Evolutionary conservation across 2,888 invertebrate genomes (phyloP).

Genomic region (Plebejus argus): DNA sequence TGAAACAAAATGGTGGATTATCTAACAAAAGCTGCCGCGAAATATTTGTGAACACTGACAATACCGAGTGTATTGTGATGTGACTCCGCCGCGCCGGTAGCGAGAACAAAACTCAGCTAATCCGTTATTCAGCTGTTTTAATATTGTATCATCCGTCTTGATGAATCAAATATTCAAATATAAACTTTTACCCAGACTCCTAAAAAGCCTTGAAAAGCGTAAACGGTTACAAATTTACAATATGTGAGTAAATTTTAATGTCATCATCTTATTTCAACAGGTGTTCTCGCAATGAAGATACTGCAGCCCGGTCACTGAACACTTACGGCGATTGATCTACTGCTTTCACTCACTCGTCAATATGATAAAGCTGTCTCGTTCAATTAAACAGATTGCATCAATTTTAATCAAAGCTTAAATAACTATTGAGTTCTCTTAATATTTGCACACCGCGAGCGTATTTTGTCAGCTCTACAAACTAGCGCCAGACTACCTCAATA

Average conservation of each 20-base stretch:
- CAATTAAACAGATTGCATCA: not conserved
- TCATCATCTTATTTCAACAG: too few relatives aligned
- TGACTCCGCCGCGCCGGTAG: not conserved
- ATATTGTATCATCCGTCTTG: not conserved
- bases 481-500: not conserved
- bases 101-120: not conserved
- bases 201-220: not conserved
- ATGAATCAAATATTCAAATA: not conserved
- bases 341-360: not conserved
- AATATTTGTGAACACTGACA: not conserved
- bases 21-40: not conserved
- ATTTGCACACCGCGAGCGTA: constrained; percentile 1
- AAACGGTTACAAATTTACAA: not conserved
- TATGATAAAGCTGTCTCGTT: too few relatives aligned
- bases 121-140: not conserved
- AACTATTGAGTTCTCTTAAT: not conserved
- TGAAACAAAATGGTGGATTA: not conserved
- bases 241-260: not conserved
- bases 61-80: not conserved
- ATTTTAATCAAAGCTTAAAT: not conserved
- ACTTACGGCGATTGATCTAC: too few relatives aligned
- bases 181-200: not conserved
- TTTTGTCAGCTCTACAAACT: not conserved
- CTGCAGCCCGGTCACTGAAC: too few relatives aligned
- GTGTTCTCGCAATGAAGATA: too few relatives aligned